Percentiles rank a stretch among this genome's conserved stretches.
These are phyloP conservation scores for Corythornis madagascariensis DNA, from an alignment of 2,113 vertebrate species.

Conservation along the genomic window DNA sequence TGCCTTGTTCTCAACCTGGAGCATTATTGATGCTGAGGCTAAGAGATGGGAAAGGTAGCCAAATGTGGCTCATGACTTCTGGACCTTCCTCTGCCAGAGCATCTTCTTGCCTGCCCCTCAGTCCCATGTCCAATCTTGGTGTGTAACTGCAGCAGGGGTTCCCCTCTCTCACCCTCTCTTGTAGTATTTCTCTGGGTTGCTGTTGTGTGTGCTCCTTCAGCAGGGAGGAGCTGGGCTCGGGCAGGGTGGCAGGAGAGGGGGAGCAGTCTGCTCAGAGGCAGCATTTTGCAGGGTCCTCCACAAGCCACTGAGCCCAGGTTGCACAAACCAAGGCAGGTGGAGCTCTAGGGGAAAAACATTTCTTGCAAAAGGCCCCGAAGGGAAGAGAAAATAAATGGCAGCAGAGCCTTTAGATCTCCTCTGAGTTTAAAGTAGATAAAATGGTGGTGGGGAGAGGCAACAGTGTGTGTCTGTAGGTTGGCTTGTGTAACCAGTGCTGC, in stretches of 20 bases:
- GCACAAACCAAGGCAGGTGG: neutral
- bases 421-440: neutral
- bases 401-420: neutral
- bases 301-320: neutral
- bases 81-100: neutral
- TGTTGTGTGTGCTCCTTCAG: fast-evolving
- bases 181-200: neutral
- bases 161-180: neutral
- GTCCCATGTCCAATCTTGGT: fast-evolving
- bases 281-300: neutral
- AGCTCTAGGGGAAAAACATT: neutral
- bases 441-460: neutral
- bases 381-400: neutral
- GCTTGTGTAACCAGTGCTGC: neutral
- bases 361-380: neutral
- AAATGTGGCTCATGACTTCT: neutral
- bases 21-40: neutral
- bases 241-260: neutral
- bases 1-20: neutral
- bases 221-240: neutral
- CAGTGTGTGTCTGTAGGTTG: neutral
- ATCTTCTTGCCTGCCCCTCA: neutral
- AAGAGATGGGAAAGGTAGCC: neutral
- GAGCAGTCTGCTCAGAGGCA: neutral
- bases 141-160: fast-evolving